These are phyloP conservation scores for Scarus forsteni DNA, from an alignment of 2,797 vertebrate genomes.

Conservation along the genomic window DNA sequence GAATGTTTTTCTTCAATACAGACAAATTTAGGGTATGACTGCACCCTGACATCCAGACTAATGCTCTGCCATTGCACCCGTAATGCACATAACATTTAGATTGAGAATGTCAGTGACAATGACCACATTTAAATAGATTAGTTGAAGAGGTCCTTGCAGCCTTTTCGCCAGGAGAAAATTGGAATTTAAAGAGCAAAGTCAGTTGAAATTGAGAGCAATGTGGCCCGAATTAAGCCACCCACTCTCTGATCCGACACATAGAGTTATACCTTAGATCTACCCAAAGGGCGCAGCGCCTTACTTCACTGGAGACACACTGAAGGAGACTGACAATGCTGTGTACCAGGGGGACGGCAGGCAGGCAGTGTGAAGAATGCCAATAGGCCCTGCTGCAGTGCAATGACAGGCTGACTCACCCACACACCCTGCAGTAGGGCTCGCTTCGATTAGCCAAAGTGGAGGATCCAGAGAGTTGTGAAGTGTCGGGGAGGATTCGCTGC, in stretches of 20 bases:
- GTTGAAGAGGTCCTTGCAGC: neutral
- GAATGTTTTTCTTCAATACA: too few relatives aligned
- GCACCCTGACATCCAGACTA: too few relatives aligned
- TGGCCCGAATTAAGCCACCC: conserved; percentile 19
- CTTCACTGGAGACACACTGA: conserved; percentile 55
- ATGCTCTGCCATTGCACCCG: too few relatives aligned
- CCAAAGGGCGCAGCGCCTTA: conserved; percentile 23
- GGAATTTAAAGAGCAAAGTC: conserved; percentile 1
- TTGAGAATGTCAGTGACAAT: neutral
- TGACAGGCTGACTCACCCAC: conserved; percentile 51
- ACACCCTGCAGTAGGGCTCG: conserved; percentile 40
- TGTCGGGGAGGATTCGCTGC: conserved; percentile 35
- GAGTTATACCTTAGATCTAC: conserved; percentile 32
- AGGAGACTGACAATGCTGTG: conserved; percentile 61
- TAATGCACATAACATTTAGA: neutral
- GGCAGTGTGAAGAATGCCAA: conserved; percentile 69
- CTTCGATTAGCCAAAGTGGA: conserved; percentile 46
- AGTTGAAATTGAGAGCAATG: conserved; percentile 13
- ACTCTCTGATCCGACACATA: conserved; percentile 13
- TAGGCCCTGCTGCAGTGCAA: conserved; percentile 57
- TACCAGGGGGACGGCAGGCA: conserved; percentile 49
- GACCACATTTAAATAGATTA: neutral
- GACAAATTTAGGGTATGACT: too few relatives aligned
- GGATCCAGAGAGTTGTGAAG: conserved; percentile 41
- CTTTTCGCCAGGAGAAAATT: too few relatives aligned